A percentile compares a stretch with the other conserved stretches of the same genome.
Evolutionary conservation across 1,140 invertebrate species (phyloP).

Genomic region (Drosophila tsacasi): DNA sequence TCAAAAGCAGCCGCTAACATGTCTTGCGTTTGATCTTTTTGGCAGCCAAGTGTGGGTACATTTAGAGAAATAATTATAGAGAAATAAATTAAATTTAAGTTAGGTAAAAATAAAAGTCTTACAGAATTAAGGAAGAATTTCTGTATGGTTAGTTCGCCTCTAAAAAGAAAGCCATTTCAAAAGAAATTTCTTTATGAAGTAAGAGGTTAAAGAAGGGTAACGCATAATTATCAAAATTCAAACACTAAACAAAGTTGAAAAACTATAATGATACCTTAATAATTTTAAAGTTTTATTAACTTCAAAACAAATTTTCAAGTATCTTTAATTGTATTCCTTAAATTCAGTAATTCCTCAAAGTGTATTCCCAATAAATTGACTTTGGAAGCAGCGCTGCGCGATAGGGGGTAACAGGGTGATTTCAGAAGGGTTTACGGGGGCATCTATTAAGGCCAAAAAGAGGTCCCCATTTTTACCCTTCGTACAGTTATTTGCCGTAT

Average conservation of each 20-base stretch:
- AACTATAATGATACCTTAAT: too few relatives aligned
- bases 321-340: neutral
- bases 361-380: slow-evolving; percentile 21
- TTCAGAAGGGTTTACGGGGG: slow-evolving; percentile 23
- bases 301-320: neutral
- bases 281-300: too few relatives aligned
- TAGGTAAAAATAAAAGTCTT: neutral
- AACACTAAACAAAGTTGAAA: too few relatives aligned
- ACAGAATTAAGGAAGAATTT: too few relatives aligned
- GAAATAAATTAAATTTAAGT: neutral
- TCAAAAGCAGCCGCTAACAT: slow-evolving; percentile 80
- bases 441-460: slow-evolving; percentile 34
- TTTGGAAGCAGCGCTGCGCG: slow-evolving; percentile 8
- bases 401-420: slow-evolving; percentile 36
- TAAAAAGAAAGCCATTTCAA: too few relatives aligned
- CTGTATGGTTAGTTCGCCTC: too few relatives aligned
- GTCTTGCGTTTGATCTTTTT: slow-evolving; percentile 79
- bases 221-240: too few relatives aligned
- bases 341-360: neutral
- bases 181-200: too few relatives aligned
- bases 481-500: slow-evolving; percentile 27
- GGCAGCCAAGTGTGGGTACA: slow-evolving; percentile 36
- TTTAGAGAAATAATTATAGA: neutral
- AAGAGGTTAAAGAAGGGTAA: too few relatives aligned
- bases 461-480: slow-evolving; percentile 15